A percentile compares a stretch with the other conserved stretches of the same genome.
Evolutionary conservation across 2,888 invertebrate genomes (phyloP).

Genomic region (Lasioglossum calceatum): DNA sequence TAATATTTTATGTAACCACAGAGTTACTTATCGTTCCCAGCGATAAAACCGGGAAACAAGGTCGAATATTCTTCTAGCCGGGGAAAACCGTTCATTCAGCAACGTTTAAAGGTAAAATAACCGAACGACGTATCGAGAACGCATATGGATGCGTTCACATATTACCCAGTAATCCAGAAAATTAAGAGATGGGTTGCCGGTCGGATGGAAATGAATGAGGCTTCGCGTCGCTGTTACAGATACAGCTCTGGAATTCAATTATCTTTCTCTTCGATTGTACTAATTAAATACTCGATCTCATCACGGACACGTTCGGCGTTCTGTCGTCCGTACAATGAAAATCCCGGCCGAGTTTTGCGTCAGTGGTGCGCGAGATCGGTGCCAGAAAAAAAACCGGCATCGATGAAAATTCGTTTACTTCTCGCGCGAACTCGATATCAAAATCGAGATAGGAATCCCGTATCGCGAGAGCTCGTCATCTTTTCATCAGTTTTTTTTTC

Average conservation of each 20-base stretch:
- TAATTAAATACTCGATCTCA: slow-evolving; percentile 80
- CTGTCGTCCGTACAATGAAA: slow-evolving; percentile 60
- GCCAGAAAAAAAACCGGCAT: slow-evolving; percentile 13
- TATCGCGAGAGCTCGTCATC: neutral
- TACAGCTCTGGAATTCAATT: slow-evolving; percentile 76
- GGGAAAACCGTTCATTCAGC: neutral
- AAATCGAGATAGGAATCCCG: neutral
- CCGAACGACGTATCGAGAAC: slow-evolving; percentile 62
- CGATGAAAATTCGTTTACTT: slow-evolving; percentile 28
- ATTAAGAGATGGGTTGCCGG: slow-evolving; percentile 76
- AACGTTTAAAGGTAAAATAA: slow-evolving; percentile 37
- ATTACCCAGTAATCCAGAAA: slow-evolving; percentile 75
- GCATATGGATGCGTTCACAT: slow-evolving; percentile 70
- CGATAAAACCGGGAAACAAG: neutral
- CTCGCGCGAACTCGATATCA: neutral
- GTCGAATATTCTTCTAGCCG: neutral
- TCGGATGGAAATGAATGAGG: slow-evolving; percentile 49
- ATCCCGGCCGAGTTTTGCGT: slow-evolving; percentile 53
- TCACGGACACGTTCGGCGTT: slow-evolving; percentile 63
- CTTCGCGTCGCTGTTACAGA: slow-evolving; percentile 57
- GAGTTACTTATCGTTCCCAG: neutral
- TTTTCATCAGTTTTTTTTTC: neutral
- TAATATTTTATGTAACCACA: neutral
- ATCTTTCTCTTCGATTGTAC: slow-evolving; percentile 75
- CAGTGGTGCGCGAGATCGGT: slow-evolving; percentile 33